Conservation (phyloP, 2,113 vertebrate species). For the Crotophaga sulcirostris region DNA sequence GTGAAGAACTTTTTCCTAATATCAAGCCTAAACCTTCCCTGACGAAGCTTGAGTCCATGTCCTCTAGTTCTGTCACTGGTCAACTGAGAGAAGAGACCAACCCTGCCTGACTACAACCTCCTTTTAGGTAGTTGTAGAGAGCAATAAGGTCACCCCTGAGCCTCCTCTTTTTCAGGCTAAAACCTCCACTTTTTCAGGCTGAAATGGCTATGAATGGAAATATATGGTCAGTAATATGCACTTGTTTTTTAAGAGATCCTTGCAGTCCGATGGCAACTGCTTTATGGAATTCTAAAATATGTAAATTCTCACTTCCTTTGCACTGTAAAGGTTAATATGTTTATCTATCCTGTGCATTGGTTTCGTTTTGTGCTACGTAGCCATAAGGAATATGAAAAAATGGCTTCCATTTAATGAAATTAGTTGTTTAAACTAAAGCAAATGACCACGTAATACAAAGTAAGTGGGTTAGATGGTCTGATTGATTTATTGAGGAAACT, state of each 20-base stretch:
- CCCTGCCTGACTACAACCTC: no score
- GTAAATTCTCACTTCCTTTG: neutral
- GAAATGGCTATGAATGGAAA: neutral
- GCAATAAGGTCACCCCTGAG: no score
- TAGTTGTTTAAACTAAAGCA: conserved; percentile 4
- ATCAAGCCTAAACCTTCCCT: no score
- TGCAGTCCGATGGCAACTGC: neutral
- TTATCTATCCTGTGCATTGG: neutral
- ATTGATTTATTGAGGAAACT: neutral
- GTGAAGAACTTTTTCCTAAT: no score
- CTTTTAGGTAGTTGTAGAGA: no score
- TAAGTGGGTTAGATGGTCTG: neutral
- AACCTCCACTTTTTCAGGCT: no score
- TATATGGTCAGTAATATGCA: neutral
- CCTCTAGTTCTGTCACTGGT: no score
- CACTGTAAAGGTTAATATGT: neutral
- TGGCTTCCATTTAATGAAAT: neutral
- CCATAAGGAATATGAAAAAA: neutral
- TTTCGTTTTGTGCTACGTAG: neutral
- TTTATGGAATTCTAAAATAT: neutral
- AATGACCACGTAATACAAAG: neutral
- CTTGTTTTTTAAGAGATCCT: neutral
- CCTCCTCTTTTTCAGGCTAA: no score
- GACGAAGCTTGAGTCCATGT: no score
- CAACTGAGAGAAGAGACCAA: no score